Evolutionary conservation across 2,797 vertebrate genomes (phyloP), one percentile per base, ranked within the genome.

Genomic region (Choloepus didactylus): DNA sequence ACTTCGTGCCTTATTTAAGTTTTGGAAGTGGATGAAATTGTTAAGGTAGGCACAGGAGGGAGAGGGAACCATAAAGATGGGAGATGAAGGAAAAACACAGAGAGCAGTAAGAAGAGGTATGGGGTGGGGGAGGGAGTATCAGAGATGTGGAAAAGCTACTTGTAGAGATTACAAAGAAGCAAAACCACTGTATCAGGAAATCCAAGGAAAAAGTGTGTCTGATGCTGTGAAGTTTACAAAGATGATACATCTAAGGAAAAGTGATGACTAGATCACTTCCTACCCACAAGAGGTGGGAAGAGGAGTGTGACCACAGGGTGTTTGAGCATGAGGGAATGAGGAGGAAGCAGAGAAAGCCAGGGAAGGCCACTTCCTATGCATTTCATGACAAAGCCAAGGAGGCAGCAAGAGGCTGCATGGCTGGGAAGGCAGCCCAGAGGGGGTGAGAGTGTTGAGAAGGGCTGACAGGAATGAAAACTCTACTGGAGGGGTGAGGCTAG

Each of bases 71-170:
- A 75, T 12, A 23, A 86, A 88, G n/a, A 69, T 14, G 19, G 19
- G 6, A 72, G 35, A 64, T 64, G 62, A 93, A 69, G 62, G 62
- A 70, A 51, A 94, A 81, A 73, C 25, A 69, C 18, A 59, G 79
- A 70, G 41, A 77, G 23, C 1, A 5, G 38, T 35, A n/a, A n/a
- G 44, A 29, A 75, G 38, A 35, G 27, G 16, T 16, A 59, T 6
- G 93, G 21, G 2, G 51, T 2, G 44, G 21, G n/a, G 3, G 51
- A 3, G 35, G 19, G 18, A 23, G 35, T 27, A 49, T 67, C 27
- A 49, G 70, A 66, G 49, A n/a, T 0, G 9, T 9, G 44, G 31
- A 75, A 87, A 59, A 44, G 2, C 46, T 59, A 3, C 4, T 27
- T 21, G 2, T 8, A 25, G 64, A 31, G 35, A 67, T 8, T 38